These are phyloP conservation scores for Oryzias woworae DNA, from an alignment of 2,113 vertebrate species.

Conservation along the genomic window DNA sequence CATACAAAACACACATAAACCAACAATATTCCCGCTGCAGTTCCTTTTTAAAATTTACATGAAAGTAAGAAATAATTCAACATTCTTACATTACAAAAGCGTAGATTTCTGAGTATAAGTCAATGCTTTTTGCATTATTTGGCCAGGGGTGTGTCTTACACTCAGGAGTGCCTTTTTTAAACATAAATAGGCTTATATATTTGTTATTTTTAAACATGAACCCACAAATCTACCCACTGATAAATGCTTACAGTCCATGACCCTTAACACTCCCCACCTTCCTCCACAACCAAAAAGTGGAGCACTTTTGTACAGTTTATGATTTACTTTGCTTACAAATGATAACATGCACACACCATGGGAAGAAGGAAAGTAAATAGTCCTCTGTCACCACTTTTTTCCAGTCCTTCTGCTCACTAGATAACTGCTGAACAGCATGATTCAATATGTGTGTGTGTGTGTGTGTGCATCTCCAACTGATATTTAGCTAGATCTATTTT, in stretches of 20 bases:
- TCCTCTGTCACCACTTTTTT: background rate
- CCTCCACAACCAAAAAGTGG: background rate
- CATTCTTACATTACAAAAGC: too few relatives aligned
- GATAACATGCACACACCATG: constrained; percentile 63
- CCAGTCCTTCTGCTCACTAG: constrained; percentile 8
- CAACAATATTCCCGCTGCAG: background rate
- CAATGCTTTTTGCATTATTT: too few relatives aligned
- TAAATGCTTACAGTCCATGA: background rate
- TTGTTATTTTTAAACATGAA: background rate
- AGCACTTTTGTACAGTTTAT: too few relatives aligned
- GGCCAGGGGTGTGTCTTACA: too few relatives aligned
- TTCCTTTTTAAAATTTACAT: background rate
- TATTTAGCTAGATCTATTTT: constrained; percentile 55
- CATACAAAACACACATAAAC: constrained; percentile 4
- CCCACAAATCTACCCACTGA: constrained; percentile 4
- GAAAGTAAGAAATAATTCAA: too few relatives aligned
- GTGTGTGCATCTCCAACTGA: constrained; percentile 43
- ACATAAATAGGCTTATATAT: too few relatives aligned
- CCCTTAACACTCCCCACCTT: background rate
- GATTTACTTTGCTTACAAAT: constrained; percentile 24
- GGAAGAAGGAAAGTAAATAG: constrained; percentile 45
- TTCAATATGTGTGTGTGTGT: constrained; percentile 29
- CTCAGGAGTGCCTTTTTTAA: too few relatives aligned
- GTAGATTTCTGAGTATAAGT: too few relatives aligned
- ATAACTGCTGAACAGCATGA: constrained; percentile 33